Base-by-base conservation (phyloP, 1,140 invertebrate genomes). In the Brachystomella parvula region DNA sequence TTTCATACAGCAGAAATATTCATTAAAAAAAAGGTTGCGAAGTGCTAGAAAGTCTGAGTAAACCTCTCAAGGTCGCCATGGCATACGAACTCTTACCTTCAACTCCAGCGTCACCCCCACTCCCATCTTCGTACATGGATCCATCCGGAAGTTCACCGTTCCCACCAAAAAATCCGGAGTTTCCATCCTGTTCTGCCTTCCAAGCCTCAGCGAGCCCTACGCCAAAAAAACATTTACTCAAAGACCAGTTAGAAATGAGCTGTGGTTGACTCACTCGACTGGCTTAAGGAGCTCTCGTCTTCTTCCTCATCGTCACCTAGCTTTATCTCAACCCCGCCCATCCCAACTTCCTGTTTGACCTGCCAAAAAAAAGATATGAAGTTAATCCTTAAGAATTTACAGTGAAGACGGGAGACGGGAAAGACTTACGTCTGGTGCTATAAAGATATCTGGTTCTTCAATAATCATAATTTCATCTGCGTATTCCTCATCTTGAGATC, bases 21-120 rank as follows among this genome's bases (percentile, higher is more conserved):
- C n/a, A n/a, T n/a, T n/a, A n/a, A n/a, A n/a, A n/a, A n/a, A n/a
- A n/a, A n/a, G n/a, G n/a, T n/a, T n/a, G n/a, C n/a, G n/a, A n/a
- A n/a, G n/a, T n/a, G n/a, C n/a, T n/a, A n/a, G n/a, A n/a, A n/a
- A n/a, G n/a, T n/a, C n/a, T n/a, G 12, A 24, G 49, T 53, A 24
- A 53, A 53, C 49, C 49, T 53, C 49, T 24, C 49, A 53, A 53
- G 49, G 49, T 53, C 49, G 49, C 49, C 49, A 53, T 53, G 49
- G 49, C 49, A 53, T 53, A 53, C 24, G 24, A 9, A 39, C 6
- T 39, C 49, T 53, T 53, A 53, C 49, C 49, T 53, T 53, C 49
- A 19, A 12, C 49, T 53, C 24, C 49, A 53, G 49, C 49, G 24
- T 24, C 49, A 53, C n/a, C n/a, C n/a, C 49, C 49, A 6, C 49